Evolutionary conservation across 2,113 vertebrate genomes (phyloP), one percentile per base, ranked within the genome.

Genomic region (Gobio gobio): DNA sequence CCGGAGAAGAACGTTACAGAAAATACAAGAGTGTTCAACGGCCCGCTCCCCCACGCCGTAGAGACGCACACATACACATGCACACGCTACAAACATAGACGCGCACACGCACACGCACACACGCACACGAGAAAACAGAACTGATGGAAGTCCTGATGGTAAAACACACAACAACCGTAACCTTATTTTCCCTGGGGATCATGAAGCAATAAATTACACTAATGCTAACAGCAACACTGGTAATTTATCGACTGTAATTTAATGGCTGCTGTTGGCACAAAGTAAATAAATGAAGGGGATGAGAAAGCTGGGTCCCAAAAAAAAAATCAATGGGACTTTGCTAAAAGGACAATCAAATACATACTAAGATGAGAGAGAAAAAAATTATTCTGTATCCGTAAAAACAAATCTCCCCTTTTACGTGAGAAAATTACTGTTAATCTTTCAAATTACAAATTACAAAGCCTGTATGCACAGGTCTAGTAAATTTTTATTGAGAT

Each of bases 131-230:
- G 86, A 47, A 90, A 85, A 82, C 18, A 86, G 56, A 78, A 70
- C 76, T 76, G 85, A 89, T 85, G 83, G 64, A 78, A 74, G 72
- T 81, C 61, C 58, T 78, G 78, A 83, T 51, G 51, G 58, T 85
- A 86, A 75, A 88, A 86, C 78, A 86, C 82, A 86, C 54, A 51
- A 85, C 83, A 45, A 56, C 47, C 20, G 94, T 93, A 94, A 68
- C 90, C 95, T 94, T 94, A 87, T 93, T 96, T 91, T 95, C 95
- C 95, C 92, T 89, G 94, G 95, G 95, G 92, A 93, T 92, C 93
- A 96, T 96, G 95, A 94, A 83, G 94, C 95, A 96, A 97, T 97
- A 97, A 97, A 97, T 95, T 96, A 96, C 95, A 95, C 95, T 95
- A 94, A 87, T 90, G 95, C 92, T 80, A 83, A 86, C 84, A 86